Evolutionary conservation across 2,888 invertebrate species (phyloP).

Genomic region (Eilema caniola): DNA sequence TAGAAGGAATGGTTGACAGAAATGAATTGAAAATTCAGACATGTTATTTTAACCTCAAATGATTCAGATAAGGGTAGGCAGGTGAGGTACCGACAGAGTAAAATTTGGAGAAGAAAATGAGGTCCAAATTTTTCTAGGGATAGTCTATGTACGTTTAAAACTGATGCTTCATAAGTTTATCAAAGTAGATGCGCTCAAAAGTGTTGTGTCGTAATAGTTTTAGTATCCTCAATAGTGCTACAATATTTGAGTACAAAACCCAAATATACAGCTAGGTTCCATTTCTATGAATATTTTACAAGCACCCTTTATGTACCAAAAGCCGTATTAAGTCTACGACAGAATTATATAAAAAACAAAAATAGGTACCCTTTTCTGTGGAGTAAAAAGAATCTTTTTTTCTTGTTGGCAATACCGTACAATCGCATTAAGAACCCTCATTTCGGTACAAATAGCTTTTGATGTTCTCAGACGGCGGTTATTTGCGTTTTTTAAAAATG

Average conservation of each 20-base stretch:
- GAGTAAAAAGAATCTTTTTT: conserved; percentile 29
- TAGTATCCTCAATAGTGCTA: conserved; percentile 29
- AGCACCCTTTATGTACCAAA: conserved; percentile 48
- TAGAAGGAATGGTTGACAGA: not conserved
- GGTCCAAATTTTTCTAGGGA: not conserved
- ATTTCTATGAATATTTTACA: conserved; percentile 56
- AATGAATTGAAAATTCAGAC: too few relatives aligned
- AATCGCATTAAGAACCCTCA: conserved; percentile 41
- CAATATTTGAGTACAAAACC: conserved; percentile 39
- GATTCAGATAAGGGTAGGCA: not conserved
- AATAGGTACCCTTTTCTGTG: conserved; percentile 34
- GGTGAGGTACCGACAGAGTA: not conserved
- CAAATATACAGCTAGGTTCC: conserved; percentile 34
- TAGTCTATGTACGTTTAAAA: not conserved
- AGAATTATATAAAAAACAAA: conserved; percentile 50
- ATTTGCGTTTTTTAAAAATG: conserved; percentile 4
- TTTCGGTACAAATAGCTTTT: conserved; percentile 35
- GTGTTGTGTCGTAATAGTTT: conserved; percentile 25
- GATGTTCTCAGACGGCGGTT: conserved; percentile 20
- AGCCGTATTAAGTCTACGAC: conserved; percentile 49
- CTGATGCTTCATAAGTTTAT: not conserved
- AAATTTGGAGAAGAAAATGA: not conserved
- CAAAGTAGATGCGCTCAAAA: not conserved
- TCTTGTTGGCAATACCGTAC: conserved; percentile 34
- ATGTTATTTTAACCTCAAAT: too few relatives aligned